A percentile compares a stretch with the other conserved stretches of the same genome.
Conservation (phyloP, 1,140 invertebrate species). For the Bombus picipes region DNA sequence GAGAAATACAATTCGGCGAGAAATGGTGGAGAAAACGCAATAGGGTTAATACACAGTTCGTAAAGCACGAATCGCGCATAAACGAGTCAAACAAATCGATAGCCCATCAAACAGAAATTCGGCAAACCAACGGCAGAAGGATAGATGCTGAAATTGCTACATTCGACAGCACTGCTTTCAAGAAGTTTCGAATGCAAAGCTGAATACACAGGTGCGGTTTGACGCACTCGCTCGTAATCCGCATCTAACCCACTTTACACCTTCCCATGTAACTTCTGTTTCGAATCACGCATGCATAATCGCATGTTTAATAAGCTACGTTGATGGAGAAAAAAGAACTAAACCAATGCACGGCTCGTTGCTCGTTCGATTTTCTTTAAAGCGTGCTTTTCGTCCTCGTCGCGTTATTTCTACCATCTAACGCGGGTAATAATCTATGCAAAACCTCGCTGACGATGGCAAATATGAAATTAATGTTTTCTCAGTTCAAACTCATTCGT, state of each 20-base stretch:
- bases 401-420: not conserved
- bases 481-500: not conserved
- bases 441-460: not conserved
- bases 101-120: constrained; percentile 1
- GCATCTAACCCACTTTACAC: constrained; percentile 28
- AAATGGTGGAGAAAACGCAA: too few relatives aligned
- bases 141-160: not conserved
- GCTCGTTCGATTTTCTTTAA: not conserved
- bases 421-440: not conserved
- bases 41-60: too few relatives aligned
- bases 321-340: not conserved
- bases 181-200: not conserved
- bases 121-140: not conserved
- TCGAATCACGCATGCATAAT: not conserved
- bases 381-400: not conserved
- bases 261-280: not conserved
- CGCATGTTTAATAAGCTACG: not conserved
- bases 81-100: not conserved
- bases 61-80: not conserved
- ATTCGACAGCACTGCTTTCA: not conserved
- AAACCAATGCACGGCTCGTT: not conserved
- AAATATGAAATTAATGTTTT: constrained; percentile 1
- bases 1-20: too few relatives aligned
- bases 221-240: constrained; percentile 5
- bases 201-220: not conserved